Conservation (phyloP, 2,113 vertebrate genomes). For the Cairina moschata region DNA sequence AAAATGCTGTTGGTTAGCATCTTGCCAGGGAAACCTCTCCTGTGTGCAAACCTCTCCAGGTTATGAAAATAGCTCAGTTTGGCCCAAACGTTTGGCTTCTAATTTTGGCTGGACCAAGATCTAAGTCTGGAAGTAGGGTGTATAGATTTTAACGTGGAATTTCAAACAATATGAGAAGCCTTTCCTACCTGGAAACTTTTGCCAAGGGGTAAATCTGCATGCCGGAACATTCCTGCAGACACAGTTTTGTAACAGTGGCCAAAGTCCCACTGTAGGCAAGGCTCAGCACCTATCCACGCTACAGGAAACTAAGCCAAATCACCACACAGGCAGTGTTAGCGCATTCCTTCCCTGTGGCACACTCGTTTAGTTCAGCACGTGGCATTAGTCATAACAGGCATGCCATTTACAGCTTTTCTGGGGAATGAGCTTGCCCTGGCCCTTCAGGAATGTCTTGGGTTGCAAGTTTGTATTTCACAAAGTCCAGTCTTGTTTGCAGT, state of each 20-base stretch:
- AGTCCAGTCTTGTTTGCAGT: background rate
- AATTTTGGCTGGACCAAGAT: background rate
- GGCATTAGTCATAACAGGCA: background rate
- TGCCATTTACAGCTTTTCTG: background rate
- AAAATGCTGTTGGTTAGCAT: background rate
- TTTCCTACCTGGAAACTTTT: background rate
- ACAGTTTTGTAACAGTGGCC: background rate
- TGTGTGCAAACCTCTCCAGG: background rate
- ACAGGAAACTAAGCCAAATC: background rate
- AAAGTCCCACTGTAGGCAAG: background rate
- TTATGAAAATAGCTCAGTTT: background rate
- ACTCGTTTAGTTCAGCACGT: background rate
- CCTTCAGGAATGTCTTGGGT: background rate
- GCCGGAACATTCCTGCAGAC: background rate
- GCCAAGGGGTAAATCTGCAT: background rate
- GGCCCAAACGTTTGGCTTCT: background rate
- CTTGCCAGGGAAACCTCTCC: background rate
- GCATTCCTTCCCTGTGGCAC: background rate
- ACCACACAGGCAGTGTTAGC: background rate
- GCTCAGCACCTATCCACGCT: background rate
- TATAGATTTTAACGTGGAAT: background rate
- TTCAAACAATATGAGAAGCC: background rate
- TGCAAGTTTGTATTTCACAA: background rate
- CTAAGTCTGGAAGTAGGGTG: background rate
- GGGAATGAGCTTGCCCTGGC: background rate